Percentiles rank a stretch among this genome's conserved stretches.
Conservation (phyloP, 2,113 vertebrate genomes). For the Sebastes schlegelii region DNA sequence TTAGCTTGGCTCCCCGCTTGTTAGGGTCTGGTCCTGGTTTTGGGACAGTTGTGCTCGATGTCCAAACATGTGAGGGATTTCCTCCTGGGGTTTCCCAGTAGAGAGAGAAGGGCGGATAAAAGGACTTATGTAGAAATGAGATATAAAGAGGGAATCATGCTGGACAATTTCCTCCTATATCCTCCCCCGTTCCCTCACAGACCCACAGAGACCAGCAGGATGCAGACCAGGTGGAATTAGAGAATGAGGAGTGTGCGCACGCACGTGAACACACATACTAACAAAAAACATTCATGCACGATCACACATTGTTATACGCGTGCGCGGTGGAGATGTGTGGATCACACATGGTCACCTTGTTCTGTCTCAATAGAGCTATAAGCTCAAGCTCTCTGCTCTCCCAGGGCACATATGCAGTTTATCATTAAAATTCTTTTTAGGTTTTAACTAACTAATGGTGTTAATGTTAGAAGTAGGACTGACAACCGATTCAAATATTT, state of each 20-base stretch:
- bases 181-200: conserved; percentile 39
- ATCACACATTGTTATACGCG: conserved; percentile 8
- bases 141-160: conserved; percentile 76
- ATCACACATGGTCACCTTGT: conserved; percentile 38
- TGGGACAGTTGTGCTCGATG: conserved; percentile 73
- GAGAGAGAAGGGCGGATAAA: conserved; percentile 66
- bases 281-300: conserved; percentile 11
- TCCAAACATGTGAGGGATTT: conserved; percentile 81
- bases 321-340: neutral
- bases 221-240: conserved; percentile 42
- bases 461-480: neutral
- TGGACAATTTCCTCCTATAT: conserved; percentile 79
- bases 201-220: conserved; percentile 50
- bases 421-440: neutral
- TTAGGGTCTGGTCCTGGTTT: conserved; percentile 73
- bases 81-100: conserved; percentile 70
- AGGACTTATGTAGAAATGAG: conserved; percentile 78
- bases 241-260: conserved; percentile 11
- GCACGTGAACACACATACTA: neutral
- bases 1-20: conserved; percentile 75
- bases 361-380: conserved; percentile 14
- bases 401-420: neutral
- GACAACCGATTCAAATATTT: no score
- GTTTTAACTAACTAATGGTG: neutral
- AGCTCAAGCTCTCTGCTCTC: neutral